Conservation (phyloP, 2,888 invertebrate genomes). For the Ormyrus labotus region DNA sequence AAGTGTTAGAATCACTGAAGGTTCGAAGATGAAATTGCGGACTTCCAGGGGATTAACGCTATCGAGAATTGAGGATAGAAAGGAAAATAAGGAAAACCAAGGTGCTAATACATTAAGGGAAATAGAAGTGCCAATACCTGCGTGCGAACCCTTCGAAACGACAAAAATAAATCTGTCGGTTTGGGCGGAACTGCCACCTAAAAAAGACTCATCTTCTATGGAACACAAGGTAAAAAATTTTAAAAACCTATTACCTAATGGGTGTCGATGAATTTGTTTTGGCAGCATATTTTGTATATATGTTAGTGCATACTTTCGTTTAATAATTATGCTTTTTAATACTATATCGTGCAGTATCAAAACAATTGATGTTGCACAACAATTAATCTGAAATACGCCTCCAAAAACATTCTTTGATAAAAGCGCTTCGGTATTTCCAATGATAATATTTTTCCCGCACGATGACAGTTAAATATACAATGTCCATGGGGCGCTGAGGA, state of each 20-base stretch:
- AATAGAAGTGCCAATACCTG: slow-evolving; percentile 66
- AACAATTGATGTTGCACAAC: no score
- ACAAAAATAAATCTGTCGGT: slow-evolving; percentile 81
- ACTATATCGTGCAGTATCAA: no score
- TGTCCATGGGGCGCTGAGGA: slow-evolving; percentile 89
- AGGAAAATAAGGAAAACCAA: slow-evolving; percentile 71
- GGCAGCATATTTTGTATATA: no score
- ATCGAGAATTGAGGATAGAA: slow-evolving; percentile 74
- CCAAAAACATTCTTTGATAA: no score
- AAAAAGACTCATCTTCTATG: slow-evolving; percentile 82
- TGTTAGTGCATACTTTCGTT: no score
- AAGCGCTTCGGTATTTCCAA: no score
- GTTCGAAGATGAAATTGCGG: slow-evolving; percentile 80
- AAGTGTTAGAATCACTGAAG: slow-evolving; percentile 84
- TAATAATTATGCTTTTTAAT: no score
- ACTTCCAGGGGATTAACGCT: slow-evolving; percentile 83
- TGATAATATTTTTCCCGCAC: not conserved
- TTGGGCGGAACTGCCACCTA: slow-evolving; percentile 85
- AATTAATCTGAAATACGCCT: no score
- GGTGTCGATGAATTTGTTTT: no score
- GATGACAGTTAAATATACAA: slow-evolving; percentile 81
- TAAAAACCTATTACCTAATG: slow-evolving; percentile 11
- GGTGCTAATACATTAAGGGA: slow-evolving; percentile 61
- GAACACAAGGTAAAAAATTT: slow-evolving; percentile 81
- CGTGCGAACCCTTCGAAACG: slow-evolving; percentile 81